Evolutionary conservation across 2,888 invertebrate genomes (phyloP).

Genomic region (Euplexia lucipara): DNA sequence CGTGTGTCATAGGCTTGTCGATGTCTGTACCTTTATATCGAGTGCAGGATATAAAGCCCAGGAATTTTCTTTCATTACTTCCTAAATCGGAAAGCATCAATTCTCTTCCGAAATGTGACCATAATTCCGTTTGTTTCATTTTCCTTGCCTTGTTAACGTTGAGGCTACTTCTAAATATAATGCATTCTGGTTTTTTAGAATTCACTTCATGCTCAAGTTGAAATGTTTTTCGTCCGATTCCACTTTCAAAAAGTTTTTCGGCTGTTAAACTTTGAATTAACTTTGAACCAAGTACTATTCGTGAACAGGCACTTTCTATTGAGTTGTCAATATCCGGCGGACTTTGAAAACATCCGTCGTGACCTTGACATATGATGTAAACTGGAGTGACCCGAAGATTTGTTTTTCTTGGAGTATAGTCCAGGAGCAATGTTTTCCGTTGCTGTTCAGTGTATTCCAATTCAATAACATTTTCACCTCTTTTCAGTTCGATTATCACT

Average conservation of each 20-base stretch:
- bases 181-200: conserved; percentile 91
- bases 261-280: conserved; percentile 96
- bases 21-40: conserved; percentile 93
- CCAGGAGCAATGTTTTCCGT: conserved; percentile 85
- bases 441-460: conserved; percentile 90
- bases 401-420: conserved; percentile 91
- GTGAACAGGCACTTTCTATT: conserved; percentile 93
- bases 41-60: conserved; percentile 97
- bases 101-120: conserved; percentile 96
- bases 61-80: conserved; percentile 94
- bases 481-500: conserved; percentile 91
- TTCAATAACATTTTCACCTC: conserved; percentile 92
- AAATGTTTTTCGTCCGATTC: conserved; percentile 95
- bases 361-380: conserved; percentile 95
- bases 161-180: conserved; percentile 94
- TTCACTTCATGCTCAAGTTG: conserved; percentile 93
- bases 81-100: conserved; percentile 93
- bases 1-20: conserved; percentile 92
- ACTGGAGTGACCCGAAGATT: conserved; percentile 94
- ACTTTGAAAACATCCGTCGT: conserved; percentile 95
- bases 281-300: conserved; percentile 94
- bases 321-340: conserved; percentile 92
- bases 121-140: conserved; percentile 95
- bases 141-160: conserved; percentile 93
- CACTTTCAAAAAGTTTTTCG: conserved; percentile 96